Evolutionary conservation across 2,797 vertebrate genomes (phyloP).

Genomic region (Cuculus canorus): DNA sequence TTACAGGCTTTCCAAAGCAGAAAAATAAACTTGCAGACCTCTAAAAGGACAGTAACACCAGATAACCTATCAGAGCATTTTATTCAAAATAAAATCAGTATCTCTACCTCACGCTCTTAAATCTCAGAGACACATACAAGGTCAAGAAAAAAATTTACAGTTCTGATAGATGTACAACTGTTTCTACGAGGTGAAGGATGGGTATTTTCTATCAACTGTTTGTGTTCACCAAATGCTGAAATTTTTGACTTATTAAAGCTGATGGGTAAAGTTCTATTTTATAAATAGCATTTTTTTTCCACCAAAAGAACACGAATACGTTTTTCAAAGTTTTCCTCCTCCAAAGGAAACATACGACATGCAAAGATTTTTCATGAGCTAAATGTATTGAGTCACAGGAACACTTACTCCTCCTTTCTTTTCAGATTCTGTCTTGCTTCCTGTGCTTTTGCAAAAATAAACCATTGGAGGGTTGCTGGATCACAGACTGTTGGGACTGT

Average conservation of each 20-base stretch:
- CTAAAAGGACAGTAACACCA: not conserved
- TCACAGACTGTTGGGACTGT: constrained; percentile 86
- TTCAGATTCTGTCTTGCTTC: constrained; percentile 85
- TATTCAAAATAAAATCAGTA: not conserved
- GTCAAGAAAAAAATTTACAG: not conserved
- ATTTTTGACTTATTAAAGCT: not conserved
- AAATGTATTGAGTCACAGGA: not conserved
- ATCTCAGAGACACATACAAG: not conserved
- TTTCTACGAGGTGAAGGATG: not conserved
- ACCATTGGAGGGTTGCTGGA: constrained; percentile 83
- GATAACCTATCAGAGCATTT: not conserved
- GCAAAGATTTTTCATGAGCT: not conserved
- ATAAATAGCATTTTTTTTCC: not conserved
- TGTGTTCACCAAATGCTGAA: rapidly evolving
- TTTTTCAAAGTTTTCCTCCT: not conserved
- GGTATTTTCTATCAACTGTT: not conserved
- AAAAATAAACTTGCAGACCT: not conserved
- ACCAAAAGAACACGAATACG: not conserved
- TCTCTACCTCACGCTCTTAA: not conserved
- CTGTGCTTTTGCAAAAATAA: constrained; percentile 86
- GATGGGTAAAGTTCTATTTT: not conserved
- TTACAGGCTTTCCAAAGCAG: not conserved
- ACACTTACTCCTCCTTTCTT: constrained; percentile 85
- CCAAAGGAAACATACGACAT: not conserved
- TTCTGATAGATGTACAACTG: not conserved